phyloP scores from a whole-genome alignment of 2,113 vertebrate genomes.

The Zosterops japonicus region DNA sequence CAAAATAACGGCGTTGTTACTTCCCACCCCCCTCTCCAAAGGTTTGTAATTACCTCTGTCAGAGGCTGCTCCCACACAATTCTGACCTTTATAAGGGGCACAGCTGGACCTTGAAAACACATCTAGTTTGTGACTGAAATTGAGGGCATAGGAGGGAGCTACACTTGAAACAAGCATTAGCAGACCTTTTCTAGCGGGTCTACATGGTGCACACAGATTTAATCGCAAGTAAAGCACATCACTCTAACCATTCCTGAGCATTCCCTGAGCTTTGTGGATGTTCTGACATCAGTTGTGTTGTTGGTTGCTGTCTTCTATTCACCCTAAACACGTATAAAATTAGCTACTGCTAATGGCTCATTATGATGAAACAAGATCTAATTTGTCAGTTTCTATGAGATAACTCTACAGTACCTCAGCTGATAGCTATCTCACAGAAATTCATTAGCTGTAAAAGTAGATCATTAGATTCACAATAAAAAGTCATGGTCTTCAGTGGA shows the following conservation, averaged over 20 bases:
- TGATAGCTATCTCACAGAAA: neutral
- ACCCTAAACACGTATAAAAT: neutral
- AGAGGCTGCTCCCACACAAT: neutral
- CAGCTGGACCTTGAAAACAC: neutral
- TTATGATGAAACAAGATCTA: neutral
- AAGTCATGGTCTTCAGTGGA: neutral
- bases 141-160: neutral
- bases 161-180: neutral
- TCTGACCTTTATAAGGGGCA: neutral
- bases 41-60: neutral
- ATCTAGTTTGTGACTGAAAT: neutral
- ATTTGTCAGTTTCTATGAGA: neutral
- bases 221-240: neutral
- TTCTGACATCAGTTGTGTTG: neutral
- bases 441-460: neutral
- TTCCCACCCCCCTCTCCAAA: neutral
- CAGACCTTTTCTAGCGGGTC: neutral
- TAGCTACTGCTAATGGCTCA: neutral
- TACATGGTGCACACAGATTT: neutral
- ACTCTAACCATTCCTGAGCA: neutral
- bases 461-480: neutral
- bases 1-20: neutral
- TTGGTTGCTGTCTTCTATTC: neutral
- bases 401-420: neutral
- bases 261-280: neutral